These are phyloP conservation scores for Aphelinus atriplicis DNA, from an alignment of 1,140 invertebrate species.

Conservation along the genomic window DNA sequence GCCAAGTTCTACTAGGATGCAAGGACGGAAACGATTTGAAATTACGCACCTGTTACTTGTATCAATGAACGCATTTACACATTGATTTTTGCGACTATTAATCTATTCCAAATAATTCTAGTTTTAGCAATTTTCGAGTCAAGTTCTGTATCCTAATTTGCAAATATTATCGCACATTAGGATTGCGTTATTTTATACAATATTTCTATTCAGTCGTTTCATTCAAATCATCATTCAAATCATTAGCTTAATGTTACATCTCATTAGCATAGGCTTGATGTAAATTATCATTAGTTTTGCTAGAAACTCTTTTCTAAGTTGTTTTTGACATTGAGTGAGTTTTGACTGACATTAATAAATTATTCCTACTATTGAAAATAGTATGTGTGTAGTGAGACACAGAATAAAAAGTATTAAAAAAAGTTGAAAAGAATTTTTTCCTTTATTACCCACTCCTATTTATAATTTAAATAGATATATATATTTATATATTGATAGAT, in stretches of 20 bases:
- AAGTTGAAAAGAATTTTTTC: slow-evolving; percentile 17
- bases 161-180: slow-evolving; percentile 6
- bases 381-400: slow-evolving; percentile 18
- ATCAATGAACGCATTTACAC: slow-evolving; percentile 46
- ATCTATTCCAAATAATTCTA: slow-evolving; percentile 31
- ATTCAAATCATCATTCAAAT: slow-evolving; percentile 24
- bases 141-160: slow-evolving; percentile 15
- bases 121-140: slow-evolving; percentile 9
- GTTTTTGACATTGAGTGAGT: slow-evolving; percentile 12
- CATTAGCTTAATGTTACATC: slow-evolving; percentile 25
- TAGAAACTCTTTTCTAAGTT: slow-evolving; percentile 21
- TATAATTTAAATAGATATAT: too few species aligned
- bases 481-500: too few species aligned
- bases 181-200: slow-evolving; percentile 24
- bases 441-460: too few species aligned
- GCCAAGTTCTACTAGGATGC: slow-evolving; percentile 9
- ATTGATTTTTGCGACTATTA: slow-evolving; percentile 25
- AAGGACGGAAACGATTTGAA: slow-evolving; percentile 16
- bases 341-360: slow-evolving; percentile 22
- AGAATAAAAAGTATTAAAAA: slow-evolving; percentile 32
- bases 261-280: slow-evolving; percentile 20
- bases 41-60: slow-evolving; percentile 16
- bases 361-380: slow-evolving; percentile 16
- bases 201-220: slow-evolving; percentile 15
- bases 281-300: slow-evolving; percentile 25